These are phyloP conservation scores for Hydropsyche betteni DNA, from an alignment of 2,888 invertebrate genomes.

Conservation along the genomic window DNA sequence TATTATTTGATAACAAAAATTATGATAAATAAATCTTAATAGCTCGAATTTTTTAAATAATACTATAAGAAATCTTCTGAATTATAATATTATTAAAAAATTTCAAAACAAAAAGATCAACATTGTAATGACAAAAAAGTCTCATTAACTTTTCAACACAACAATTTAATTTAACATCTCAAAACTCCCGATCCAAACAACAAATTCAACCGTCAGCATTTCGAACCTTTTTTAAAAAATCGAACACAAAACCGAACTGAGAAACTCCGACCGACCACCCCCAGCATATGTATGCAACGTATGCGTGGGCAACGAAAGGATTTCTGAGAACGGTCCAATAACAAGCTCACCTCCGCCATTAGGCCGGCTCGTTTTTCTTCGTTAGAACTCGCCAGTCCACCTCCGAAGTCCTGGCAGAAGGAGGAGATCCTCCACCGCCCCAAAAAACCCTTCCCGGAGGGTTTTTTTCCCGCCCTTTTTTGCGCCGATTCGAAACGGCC, in stretches of 20 bases:
- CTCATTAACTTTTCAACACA: too few species aligned
- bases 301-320: conserved; percentile 28
- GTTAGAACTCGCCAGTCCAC: conserved; percentile 37
- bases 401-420: conserved; percentile 23
- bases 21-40: too few species aligned
- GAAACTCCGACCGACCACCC: not conserved
- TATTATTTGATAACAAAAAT: too few species aligned
- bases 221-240: too few species aligned
- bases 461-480: conserved; percentile 43
- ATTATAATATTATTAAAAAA: too few species aligned
- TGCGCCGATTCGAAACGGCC: conserved; percentile 42
- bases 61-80: too few species aligned
- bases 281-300: conserved; percentile 10
- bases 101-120: too few species aligned
- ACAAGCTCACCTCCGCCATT: conserved; percentile 36
- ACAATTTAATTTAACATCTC: too few species aligned
- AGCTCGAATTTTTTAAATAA: too few species aligned
- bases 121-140: too few species aligned
- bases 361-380: conserved; percentile 45
- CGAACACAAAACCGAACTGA: not conserved
- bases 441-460: not conserved
- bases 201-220: not conserved
- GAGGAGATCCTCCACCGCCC: conserved; percentile 37
- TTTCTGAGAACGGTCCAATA: conserved; percentile 31
- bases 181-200: not conserved